Evolutionary conservation across 2,797 vertebrate species (phyloP).

Genomic region (Diplodus puntazzo): DNA sequence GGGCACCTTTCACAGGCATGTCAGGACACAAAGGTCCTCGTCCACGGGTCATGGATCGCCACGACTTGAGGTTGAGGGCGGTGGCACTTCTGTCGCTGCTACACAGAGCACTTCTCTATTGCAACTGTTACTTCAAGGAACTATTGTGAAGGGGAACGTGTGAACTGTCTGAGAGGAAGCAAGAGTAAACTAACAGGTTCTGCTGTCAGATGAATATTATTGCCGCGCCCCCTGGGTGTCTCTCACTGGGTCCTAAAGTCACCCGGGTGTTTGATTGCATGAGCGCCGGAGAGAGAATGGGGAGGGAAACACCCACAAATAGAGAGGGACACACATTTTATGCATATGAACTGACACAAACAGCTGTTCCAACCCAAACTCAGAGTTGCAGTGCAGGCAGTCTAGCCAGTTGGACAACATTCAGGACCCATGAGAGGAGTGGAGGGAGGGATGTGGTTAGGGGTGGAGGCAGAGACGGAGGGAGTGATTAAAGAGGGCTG

Average conservation of each 20-base stretch:
- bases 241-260: slow-evolving; percentile 85
- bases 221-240: slow-evolving; percentile 74
- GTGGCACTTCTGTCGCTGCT: slow-evolving; percentile 24
- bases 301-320: slow-evolving; percentile 35
- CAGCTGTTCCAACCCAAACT: slow-evolving; percentile 45
- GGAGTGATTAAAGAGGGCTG: slow-evolving; percentile 28
- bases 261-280: slow-evolving; percentile 54
- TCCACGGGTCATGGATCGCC: slow-evolving; percentile 40
- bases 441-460: slow-evolving; percentile 31
- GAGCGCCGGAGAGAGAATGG: slow-evolving; percentile 11
- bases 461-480: slow-evolving; percentile 32
- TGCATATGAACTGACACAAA: slow-evolving; percentile 15
- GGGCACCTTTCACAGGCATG: slow-evolving; percentile 71
- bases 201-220: slow-evolving; percentile 87
- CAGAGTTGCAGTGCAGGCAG: slow-evolving; percentile 16
- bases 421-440: slow-evolving; percentile 44
- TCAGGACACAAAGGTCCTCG: slow-evolving; percentile 64
- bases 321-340: slow-evolving; percentile 6
- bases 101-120: slow-evolving; percentile 63
- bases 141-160: slow-evolving; percentile 59
- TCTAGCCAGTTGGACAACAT: slow-evolving; percentile 71
- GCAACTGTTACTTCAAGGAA: slow-evolving; percentile 72
- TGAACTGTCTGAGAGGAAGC: slow-evolving; percentile 88
- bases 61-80: slow-evolving; percentile 28
- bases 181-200: slow-evolving; percentile 86